These are phyloP conservation scores for Ptiloglossa arizonensis DNA, from an alignment of 1,140 invertebrate species.

Conservation along the genomic window DNA sequence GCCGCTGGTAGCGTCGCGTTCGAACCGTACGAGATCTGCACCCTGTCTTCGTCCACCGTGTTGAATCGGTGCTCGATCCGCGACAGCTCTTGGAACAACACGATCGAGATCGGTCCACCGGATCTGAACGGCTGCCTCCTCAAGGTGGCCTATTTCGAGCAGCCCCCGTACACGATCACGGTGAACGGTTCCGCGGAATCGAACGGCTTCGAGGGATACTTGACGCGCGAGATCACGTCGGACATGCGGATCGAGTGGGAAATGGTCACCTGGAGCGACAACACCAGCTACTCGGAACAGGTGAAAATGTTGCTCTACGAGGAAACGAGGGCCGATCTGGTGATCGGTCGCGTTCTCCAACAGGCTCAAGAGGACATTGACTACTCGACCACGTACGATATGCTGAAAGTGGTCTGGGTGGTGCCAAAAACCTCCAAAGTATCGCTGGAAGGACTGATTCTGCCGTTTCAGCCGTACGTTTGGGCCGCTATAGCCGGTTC, in stretches of 20 bases:
- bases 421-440: slow-evolving; percentile 66
- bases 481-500: slow-evolving; percentile 68
- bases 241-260: slow-evolving; percentile 21
- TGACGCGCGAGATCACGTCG: slow-evolving; percentile 26
- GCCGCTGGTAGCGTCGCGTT: slow-evolving; percentile 65
- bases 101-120: slow-evolving; percentile 9
- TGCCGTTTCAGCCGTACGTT: slow-evolving; percentile 66
- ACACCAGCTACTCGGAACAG: slow-evolving; percentile 11
- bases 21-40: slow-evolving; percentile 30
- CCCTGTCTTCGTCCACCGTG: slow-evolving; percentile 48
- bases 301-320: slow-evolving; percentile 15
- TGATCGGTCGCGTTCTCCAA: slow-evolving; percentile 71
- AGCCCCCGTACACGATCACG: slow-evolving; percentile 63
- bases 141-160: slow-evolving; percentile 61
- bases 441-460: slow-evolving; percentile 68
- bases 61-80: slow-evolving; percentile 30
- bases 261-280: slow-evolving; percentile 42
- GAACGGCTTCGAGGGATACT: slow-evolving; percentile 57
- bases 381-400: slow-evolving; percentile 71
- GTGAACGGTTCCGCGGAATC: slow-evolving; percentile 9
- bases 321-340: slow-evolving; percentile 58
- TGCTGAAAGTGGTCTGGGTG: slow-evolving; percentile 71
- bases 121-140: slow-evolving; percentile 55
- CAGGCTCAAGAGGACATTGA: slow-evolving; percentile 38
- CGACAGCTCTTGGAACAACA: slow-evolving; percentile 22